Base-by-base conservation (phyloP, 2,888 invertebrate genomes). In the Druceiella hillmani region DNA sequence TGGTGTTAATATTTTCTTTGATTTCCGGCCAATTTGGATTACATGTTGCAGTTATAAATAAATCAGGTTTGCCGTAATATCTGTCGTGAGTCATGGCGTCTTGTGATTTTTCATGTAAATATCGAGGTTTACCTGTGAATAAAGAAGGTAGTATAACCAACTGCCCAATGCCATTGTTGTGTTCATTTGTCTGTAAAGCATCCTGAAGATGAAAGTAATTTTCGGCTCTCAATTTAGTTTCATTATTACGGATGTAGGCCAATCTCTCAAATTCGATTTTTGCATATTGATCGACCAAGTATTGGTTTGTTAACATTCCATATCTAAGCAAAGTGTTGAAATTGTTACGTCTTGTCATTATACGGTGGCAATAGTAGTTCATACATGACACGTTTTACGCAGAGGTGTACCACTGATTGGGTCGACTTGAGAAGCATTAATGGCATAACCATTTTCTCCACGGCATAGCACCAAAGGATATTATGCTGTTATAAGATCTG, bases 121-220 rank as follows among this genome's bases (percentile, higher is more conserved):
- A 44, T 31, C 43, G 36, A 14, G 46, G 49, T 29, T 43, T 39
- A 24, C 43, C 46, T 24, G 38, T 46, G 29, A 45, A 48, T 15
- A 42, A 46, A 22, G 46, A 43, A 12, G 45, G 45, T 37, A 46
- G 33, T 15, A 46, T 43, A 17, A 45, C 38, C 34, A 47, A 33
- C 34, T 45, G 41, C 5, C 44, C 39, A n/a, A 27, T 10, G 11
- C 11, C 27, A 11, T 4, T n/a, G 27, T 3, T 7, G 10, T 10
- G 4, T 6, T 27, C 27, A n/a, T 27, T 10, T 7, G 27, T 15
- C 3, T 10, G 27, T 4, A 27, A n/a, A 7, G 27, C 27, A 27
- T 27, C 27, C 10, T 6, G 27, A 4, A 27, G 12, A 10, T 27
- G 27, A 4, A 27, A 13, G 11, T 27, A 27, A 11, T 27, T 11